Percentiles rank a stretch among this genome's conserved stretches.
These are phyloP conservation scores for Epiblema foenella DNA, from an alignment of 2,888 invertebrate species.

Conservation along the genomic window DNA sequence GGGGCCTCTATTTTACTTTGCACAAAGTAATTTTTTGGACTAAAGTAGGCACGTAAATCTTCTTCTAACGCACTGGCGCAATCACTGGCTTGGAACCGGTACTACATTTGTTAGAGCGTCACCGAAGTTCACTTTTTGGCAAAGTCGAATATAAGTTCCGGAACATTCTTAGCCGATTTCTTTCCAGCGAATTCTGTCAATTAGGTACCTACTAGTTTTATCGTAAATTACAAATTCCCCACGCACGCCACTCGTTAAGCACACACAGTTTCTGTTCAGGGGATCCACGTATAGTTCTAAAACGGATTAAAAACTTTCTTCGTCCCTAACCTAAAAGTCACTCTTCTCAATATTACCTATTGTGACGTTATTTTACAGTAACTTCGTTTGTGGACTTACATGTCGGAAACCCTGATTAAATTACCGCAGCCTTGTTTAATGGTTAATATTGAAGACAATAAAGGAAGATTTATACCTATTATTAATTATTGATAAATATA, in stretches of 20 bases:
- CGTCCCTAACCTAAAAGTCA: not conserved
- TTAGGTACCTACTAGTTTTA: constrained; percentile 20
- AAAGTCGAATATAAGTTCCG: not conserved
- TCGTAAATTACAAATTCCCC: not conserved
- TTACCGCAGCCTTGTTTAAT: constrained; percentile 73
- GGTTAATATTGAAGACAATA: constrained; percentile 83
- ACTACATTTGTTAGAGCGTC: too few relatives aligned
- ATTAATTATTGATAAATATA: constrained; percentile 78
- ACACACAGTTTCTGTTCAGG: constrained; percentile 18
- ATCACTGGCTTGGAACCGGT: not conserved
- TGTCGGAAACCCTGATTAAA: constrained; percentile 9
- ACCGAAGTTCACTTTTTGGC: not conserved
- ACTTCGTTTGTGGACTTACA: constrained; percentile 23
- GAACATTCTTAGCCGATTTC: not conserved
- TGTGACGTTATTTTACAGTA: constrained; percentile 48
- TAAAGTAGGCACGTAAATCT: too few relatives aligned
- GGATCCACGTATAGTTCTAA: constrained; percentile 8
- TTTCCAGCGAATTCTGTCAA: constrained; percentile 9
- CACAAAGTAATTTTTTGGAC: not conserved
- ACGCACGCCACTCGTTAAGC: constrained; percentile 17
- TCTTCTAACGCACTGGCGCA: too few relatives aligned
- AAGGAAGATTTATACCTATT: constrained; percentile 82
- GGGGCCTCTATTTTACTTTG: constrained; percentile 2
- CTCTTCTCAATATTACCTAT: not conserved
- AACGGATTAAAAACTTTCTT: not conserved